Evolutionary conservation across 2,888 invertebrate genomes (phyloP), one percentile per base, ranked within the genome.

Genomic region (Clostera curtula): DNA sequence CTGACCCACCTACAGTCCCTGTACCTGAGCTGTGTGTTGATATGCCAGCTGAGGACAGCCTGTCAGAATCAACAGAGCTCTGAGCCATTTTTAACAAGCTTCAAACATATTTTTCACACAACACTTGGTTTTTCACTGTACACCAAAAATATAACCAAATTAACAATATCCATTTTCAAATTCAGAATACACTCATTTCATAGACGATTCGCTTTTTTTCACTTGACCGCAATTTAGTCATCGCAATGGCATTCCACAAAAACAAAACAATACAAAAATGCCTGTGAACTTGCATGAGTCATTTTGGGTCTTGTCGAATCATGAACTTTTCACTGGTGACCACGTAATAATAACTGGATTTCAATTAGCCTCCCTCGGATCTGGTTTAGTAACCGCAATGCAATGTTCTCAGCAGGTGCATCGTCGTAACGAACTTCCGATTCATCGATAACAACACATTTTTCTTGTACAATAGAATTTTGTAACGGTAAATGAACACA

Each of bases 11-110:
- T 26, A 80, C 69, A 18, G 79, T 79, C 2, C 77, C 83, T 29
- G 80, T 83, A 3, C 79, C 82, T 21, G 82, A 83, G 49, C 83
- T 83, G 42, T 83, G 80, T 20, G 83, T 82, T 19, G 83, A 83
- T 31, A 83, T 76, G 29, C 79, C 79, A 41, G 83, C 82, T 40
- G 83, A 83, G 31, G 83, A 83, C 27, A 83, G 61, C 53, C 83
- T 72, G 49, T 83, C 83, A 16, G 83, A 82, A 55, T 83, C 83
- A 49, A 80, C 74, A 40, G 74, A 79, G 43, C 70, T 72, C 55
- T 77, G 79, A 47, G 77, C 79, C 79, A 79, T 80, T 55, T 30
- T 37, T 26, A 34, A 42, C 24, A 13, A 35, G 33, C 39, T 31
- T 41, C 12, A 39, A 34, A 24, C 31, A 35, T 32, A 40, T 42